A percentile compares a stretch with the other conserved stretches of the same genome.
Evolutionary conservation across 2,888 invertebrate genomes (phyloP).

Genomic region (Aspidiotus rigidus): DNA sequence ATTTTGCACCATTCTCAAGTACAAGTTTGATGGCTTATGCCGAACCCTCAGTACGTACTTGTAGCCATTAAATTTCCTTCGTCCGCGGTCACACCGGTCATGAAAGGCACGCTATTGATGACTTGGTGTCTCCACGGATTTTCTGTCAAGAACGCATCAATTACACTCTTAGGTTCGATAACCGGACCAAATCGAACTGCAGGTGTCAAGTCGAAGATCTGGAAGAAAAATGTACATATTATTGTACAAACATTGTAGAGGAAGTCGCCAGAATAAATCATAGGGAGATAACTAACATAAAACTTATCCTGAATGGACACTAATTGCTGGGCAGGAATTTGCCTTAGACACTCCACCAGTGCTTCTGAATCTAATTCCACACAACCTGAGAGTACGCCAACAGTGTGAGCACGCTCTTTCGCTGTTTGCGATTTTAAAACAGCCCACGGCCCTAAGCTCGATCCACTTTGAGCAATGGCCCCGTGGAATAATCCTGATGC

Average conservation of each 20-base stretch:
- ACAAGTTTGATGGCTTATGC: too few relatives aligned
- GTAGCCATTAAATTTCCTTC: neutral
- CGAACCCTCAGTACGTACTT: neutral
- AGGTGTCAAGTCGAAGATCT: neutral
- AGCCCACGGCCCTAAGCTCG: neutral
- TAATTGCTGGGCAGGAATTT: slow-evolving; percentile 2
- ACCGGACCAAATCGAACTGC: neutral
- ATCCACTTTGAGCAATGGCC: slow-evolving; percentile 10
- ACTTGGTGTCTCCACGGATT: neutral
- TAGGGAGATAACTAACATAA: neutral
- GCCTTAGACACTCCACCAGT: slow-evolving; percentile 5
- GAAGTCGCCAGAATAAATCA: too few relatives aligned
- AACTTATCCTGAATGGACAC: neutral
- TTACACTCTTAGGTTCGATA: neutral
- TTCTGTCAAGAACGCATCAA: slow-evolving; percentile 5
- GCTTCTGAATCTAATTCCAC: neutral
- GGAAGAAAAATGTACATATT: too few relatives aligned
- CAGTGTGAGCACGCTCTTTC: neutral
- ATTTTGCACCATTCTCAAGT: too few relatives aligned
- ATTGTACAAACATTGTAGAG: too few relatives aligned
- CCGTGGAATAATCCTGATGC: slow-evolving; percentile 6
- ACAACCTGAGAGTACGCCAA: neutral
- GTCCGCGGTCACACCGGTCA: neutral
- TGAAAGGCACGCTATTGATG: neutral
- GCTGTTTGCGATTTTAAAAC: neutral